These are phyloP conservation scores for Hypsopygia costalis DNA, from an alignment of 2,888 invertebrate species.

Conservation along the genomic window DNA sequence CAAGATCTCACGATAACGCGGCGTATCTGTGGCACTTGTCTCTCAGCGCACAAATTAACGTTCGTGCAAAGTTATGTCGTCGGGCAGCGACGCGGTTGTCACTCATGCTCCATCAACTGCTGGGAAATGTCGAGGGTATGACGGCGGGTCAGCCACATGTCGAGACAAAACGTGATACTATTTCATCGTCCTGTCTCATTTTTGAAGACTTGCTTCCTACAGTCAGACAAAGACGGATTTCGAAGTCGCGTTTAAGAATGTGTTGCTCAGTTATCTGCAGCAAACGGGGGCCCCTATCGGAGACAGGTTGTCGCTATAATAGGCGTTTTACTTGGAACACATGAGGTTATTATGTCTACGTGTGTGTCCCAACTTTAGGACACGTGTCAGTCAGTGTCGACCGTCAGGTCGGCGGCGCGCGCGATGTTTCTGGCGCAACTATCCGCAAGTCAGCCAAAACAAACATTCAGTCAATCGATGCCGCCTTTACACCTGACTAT, in stretches of 20 bases:
- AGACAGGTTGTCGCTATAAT: constrained; percentile 78
- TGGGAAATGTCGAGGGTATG: constrained; percentile 71
- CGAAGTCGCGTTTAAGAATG: constrained; percentile 56
- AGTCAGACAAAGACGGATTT: constrained; percentile 68
- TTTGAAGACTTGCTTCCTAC: constrained; percentile 52
- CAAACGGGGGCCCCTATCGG: constrained; percentile 61
- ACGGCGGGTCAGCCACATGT: constrained; percentile 76
- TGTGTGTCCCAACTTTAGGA: constrained; percentile 64
- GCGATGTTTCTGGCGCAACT: constrained; percentile 54
- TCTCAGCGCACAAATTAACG: constrained; percentile 70
- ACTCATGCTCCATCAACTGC: constrained; percentile 80
- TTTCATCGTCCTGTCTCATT: constrained; percentile 69
- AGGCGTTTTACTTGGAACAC: constrained; percentile 70
- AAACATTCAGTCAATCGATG: constrained; percentile 56
- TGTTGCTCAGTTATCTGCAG: constrained; percentile 60
- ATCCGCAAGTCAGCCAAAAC: constrained; percentile 55
- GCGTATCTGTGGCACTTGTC: constrained; percentile 56
- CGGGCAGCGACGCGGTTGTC: constrained; percentile 57
- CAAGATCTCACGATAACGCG: constrained; percentile 61
- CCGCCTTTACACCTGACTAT: constrained; percentile 42
- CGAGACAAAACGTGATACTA: constrained; percentile 65
- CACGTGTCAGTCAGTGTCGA: constrained; percentile 61
- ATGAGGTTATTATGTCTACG: constrained; percentile 65
- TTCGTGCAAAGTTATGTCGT: constrained; percentile 70
- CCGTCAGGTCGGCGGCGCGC: constrained; percentile 47